A percentile compares a stretch with the other conserved stretches of the same genome.
Conservation (phyloP, 2,113 vertebrate species). For the Oryzias celebensis region DNA sequence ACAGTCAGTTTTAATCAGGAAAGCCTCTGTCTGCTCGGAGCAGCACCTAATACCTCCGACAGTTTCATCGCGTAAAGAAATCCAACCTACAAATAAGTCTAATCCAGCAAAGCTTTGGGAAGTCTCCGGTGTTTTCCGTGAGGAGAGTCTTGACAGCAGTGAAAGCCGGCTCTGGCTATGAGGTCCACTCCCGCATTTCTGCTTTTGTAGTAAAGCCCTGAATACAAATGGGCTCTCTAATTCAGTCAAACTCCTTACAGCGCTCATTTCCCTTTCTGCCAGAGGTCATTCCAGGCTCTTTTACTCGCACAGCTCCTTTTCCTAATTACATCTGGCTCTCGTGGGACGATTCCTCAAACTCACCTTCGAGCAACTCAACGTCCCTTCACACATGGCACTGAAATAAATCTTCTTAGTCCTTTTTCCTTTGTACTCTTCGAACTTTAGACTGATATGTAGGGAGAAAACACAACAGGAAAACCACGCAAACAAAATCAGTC, state of each 20-base stretch:
- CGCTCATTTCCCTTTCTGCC: slow-evolving; percentile 51
- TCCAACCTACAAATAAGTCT: slow-evolving; percentile 33
- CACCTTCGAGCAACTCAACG: slow-evolving; percentile 15
- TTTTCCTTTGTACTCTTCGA: background rate
- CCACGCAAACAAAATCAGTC: too few relatives aligned
- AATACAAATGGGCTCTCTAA: slow-evolving; percentile 58
- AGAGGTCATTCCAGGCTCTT: slow-evolving; percentile 42
- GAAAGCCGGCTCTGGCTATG: slow-evolving; percentile 21
- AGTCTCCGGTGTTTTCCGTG: slow-evolving; percentile 38
- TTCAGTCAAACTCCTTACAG: slow-evolving; percentile 46
- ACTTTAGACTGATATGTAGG: too few relatives aligned
- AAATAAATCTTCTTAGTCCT: background rate
- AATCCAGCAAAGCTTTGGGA: slow-evolving; percentile 42
- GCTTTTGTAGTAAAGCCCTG: slow-evolving; percentile 45
- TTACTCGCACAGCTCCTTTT: slow-evolving; percentile 33
- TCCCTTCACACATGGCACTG: background rate
- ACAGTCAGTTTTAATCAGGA: slow-evolving; percentile 54
- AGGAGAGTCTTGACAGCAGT: slow-evolving; percentile 20
- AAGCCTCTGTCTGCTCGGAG: slow-evolving; percentile 21
- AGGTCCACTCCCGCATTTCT: slow-evolving; percentile 21
- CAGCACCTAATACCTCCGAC: slow-evolving; percentile 41
- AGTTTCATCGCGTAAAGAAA: slow-evolving; percentile 58
- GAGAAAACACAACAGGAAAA: too few relatives aligned
- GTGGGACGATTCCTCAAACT: slow-evolving; percentile 29
- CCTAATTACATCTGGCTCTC: slow-evolving; percentile 31